phyloP scores from a whole-genome alignment of 92 coral and sea anemone species.

The Epizoanthus ramosus region DNA sequence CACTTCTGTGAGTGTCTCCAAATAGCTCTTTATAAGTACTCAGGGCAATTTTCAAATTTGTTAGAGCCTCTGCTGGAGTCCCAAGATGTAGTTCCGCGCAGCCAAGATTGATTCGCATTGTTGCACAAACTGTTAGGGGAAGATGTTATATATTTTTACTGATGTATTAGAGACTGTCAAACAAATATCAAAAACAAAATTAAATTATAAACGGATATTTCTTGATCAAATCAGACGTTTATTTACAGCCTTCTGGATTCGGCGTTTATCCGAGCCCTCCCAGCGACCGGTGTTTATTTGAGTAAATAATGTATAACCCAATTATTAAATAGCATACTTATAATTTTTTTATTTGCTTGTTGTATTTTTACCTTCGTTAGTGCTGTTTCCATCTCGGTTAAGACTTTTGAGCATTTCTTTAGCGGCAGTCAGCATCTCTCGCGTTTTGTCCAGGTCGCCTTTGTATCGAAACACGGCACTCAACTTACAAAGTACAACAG shows the following conservation, averaged over 20 bases:
- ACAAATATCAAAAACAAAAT: no score
- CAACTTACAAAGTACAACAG: constrained; percentile 41
- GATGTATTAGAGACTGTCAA: not conserved
- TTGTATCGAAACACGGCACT: constrained; percentile 49
- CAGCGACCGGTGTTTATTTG: no score
- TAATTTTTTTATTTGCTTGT: no score
- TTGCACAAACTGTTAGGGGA: constrained; percentile 16
- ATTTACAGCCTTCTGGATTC: no score
- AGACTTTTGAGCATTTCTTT: constrained; percentile 19
- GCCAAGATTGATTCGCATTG: constrained; percentile 39
- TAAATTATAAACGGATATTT: no score
- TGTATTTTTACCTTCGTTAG: constrained; percentile 18
- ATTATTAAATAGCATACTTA: no score
- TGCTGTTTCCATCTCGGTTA: not conserved
- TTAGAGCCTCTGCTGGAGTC: constrained; percentile 24
- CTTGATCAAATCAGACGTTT: no score
- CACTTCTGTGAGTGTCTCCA: constrained; percentile 36
- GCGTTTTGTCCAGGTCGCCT: constrained; percentile 9
- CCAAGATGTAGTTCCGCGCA: constrained; percentile 29
- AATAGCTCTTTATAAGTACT: constrained; percentile 21
- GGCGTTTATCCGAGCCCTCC: no score
- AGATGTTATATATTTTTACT: not conserved
- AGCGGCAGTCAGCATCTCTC: not conserved
- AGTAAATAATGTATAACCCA: no score
- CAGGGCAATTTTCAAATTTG: constrained; percentile 16